Evolutionary conservation across 2,888 invertebrate genomes (phyloP).

Genomic region (Tetanocera ferruginea): DNA sequence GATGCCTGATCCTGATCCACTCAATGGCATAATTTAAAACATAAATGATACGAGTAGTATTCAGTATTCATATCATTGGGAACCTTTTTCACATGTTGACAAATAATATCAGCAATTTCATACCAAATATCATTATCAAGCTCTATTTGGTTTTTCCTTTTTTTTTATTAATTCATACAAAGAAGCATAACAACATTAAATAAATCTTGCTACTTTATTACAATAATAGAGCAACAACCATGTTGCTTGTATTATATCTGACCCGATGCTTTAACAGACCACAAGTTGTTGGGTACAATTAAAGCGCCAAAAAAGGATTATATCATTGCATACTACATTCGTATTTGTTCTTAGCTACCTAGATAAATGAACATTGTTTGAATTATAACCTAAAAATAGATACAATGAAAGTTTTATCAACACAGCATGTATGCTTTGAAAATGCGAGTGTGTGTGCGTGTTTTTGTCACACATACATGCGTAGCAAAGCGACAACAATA

Average conservation of each 20-base stretch:
- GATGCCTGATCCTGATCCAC: no score
- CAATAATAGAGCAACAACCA: not conserved
- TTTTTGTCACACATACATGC: not conserved
- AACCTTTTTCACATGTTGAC: not conserved
- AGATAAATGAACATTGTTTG: constrained; percentile 50
- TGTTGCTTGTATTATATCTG: no score
- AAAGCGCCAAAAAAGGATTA: constrained; percentile 8
- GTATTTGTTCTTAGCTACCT: not conserved
- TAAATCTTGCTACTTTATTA: not conserved
- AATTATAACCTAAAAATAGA: constrained; percentile 55
- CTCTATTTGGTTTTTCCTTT: not conserved
- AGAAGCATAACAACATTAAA: not conserved
- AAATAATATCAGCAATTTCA: not conserved
- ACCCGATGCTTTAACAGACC: not conserved
- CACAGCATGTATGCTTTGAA: not conserved
- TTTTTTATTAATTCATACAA: not conserved
- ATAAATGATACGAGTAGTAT: no score
- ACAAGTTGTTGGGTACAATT: not conserved
- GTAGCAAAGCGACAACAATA: constrained; percentile 31
- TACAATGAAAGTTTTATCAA: constrained; percentile 51
- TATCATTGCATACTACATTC: not conserved
- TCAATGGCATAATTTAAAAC: no score
- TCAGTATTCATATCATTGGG: no score
- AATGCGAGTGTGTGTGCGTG: not conserved
- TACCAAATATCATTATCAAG: not conserved